Conservation (phyloP, 2,113 vertebrate genomes). For the Isichthys henryi region DNA sequence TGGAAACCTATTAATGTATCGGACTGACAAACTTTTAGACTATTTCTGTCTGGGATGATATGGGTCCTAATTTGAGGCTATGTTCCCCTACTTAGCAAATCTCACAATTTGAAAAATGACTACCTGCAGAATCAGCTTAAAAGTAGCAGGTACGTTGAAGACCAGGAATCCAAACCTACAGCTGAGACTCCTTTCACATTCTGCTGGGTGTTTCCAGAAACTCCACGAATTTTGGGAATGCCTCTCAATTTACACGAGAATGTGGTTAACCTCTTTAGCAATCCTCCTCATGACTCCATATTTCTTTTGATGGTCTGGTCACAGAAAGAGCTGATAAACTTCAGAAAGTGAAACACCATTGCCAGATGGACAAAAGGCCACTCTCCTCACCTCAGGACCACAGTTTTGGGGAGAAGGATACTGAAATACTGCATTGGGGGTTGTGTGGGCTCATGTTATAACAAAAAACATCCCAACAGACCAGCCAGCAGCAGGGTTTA, state of each 20-base stretch:
- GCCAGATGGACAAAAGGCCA: neutral
- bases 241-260: neutral
- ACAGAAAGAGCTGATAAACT: neutral
- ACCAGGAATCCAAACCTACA: neutral
- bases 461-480: neutral
- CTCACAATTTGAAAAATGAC: neutral
- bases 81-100: neutral
- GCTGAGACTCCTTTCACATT: neutral
- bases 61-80: neutral
- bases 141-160: neutral
- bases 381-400: neutral
- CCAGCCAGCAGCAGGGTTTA: neutral
- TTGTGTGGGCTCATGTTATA: neutral
- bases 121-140: neutral
- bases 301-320: neutral
- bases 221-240: neutral
- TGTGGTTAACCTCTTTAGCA: neutral
- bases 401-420: neutral
- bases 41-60: neutral
- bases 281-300: neutral
- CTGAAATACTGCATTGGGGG: neutral
- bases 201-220: neutral
- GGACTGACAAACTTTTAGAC: neutral
- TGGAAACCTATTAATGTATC: neutral
- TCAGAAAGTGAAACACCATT: neutral